Evolutionary conservation across 2,113 vertebrate species (phyloP), one percentile per base, ranked within the genome.

Genomic region (Hipposideros armiger): DNA sequence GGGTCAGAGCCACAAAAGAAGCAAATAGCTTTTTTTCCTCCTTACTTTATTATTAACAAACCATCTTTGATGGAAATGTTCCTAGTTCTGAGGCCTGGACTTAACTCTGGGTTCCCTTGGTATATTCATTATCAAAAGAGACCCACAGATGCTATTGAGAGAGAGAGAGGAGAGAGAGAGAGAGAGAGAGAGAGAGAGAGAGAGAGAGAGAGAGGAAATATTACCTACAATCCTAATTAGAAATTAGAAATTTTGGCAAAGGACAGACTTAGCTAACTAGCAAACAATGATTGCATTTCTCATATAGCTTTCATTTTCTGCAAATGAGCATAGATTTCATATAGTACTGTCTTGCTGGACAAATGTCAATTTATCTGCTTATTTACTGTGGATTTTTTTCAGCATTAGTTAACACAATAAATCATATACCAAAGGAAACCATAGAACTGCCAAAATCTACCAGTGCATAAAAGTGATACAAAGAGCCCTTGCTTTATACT

Each of bases 41-140:
- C 97, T 98, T 98, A 98, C 98, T 98, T 98, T 98, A 98, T 98
- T 98, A 99, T 98, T 99, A 98, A 98, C 98, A 99, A 98, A 98
- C 98, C 97, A 97, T 98, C 98, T 98, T 98, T 99, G 98, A 98
- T 99, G 98, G 98, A 98, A 98, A 98, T 98, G 98, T 88, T 98
- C 98, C 97, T 97, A 98, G 98, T 98, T 98, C 98, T 98, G 97
- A 98, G 96, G 96, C 98, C 97, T 95, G 98, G 98, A 96, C 98
- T 98, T 98, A 98, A 98, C 97, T 98, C 97, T 98, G 97, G 97
- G 98, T 97, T 96, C 97, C 98, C 97, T 98, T 98, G 98, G 98
- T 69, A 90, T 97, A 98, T 99, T 99, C 98, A 98, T 99, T 99
- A 99, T 98, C 97, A 98, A 97, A 98, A 98, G 69, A 97, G 97